Conservation (phyloP, 2,888 invertebrate species). For the Pycnomerus fuliginosus region DNA sequence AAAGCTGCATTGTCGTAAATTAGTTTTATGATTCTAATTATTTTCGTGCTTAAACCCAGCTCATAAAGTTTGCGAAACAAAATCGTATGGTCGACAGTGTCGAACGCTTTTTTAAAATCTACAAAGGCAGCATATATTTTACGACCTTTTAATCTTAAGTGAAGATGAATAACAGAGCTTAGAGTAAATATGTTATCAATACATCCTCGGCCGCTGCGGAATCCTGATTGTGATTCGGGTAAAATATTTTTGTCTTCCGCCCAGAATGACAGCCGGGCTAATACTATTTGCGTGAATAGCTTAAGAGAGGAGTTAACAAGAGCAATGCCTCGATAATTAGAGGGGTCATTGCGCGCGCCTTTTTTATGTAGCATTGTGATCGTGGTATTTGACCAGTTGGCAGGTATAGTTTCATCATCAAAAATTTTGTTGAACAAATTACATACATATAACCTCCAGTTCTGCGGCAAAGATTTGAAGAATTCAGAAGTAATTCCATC, state of each 20-base stretch:
- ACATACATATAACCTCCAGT: not conserved
- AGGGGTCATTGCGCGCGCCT: not conserved
- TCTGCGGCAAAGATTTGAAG: not conserved
- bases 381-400: not conserved
- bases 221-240: not conserved
- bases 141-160: not conserved
- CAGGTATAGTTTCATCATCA: not conserved
- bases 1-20: not conserved
- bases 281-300: not conserved
- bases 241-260: not conserved
- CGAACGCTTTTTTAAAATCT: not conserved
- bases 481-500: not conserved
- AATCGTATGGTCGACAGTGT: not conserved
- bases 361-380: not conserved
- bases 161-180: not conserved
- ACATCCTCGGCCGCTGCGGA: not conserved
- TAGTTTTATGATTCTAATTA: not conserved
- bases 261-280: not conserved
- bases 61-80: not conserved
- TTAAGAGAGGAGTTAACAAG: not conserved
- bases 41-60: not conserved
- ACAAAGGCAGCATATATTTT: not conserved
- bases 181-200: not conserved
- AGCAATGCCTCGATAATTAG: not conserved
- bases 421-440: not conserved